Conservation (phyloP, 1,140 invertebrate genomes). For the Saxidomus purpurata region DNA sequence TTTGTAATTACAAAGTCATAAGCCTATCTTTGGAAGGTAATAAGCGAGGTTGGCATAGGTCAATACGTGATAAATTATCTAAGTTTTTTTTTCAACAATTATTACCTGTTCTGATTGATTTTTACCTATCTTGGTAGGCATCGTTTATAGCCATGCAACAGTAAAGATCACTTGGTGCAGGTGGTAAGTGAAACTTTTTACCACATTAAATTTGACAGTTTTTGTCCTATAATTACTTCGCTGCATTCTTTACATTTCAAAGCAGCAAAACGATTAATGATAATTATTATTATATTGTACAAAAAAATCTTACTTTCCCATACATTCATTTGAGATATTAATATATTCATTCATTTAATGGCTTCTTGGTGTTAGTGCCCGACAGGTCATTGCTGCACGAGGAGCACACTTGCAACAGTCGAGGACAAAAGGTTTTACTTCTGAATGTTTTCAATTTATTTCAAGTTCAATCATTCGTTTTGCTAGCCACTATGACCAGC, state of each 20-base stretch:
- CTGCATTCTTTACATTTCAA: constrained; percentile 9
- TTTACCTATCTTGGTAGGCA: not conserved
- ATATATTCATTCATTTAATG: too few relatives aligned
- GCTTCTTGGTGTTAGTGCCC: too few relatives aligned
- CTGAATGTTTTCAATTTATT: too few relatives aligned
- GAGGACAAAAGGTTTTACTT: too few relatives aligned
- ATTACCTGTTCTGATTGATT: constrained; percentile 24
- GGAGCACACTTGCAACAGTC: too few relatives aligned
- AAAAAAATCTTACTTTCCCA: not conserved
- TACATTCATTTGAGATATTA: too few relatives aligned
- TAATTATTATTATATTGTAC: constrained; percentile 18
- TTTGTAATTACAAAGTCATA: constrained; percentile 15
- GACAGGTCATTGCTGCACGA: too few relatives aligned
- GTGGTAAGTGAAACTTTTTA: constrained; percentile 26
- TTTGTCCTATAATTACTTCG: constrained; percentile 1
- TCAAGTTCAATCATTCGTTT: too few relatives aligned
- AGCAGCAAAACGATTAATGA: constrained; percentile 9
- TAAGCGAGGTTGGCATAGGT: not conserved
- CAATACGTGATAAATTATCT: not conserved
- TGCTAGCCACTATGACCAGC: too few relatives aligned
- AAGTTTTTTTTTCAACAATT: not conserved
- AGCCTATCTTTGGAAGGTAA: constrained; percentile 11
- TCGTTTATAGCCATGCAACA: not conserved
- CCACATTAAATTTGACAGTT: not conserved
- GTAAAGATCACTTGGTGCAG: constrained; percentile 14